Base-by-base conservation (phyloP, 2,888 invertebrate species). In the Leptinotarsa juncta region DNA sequence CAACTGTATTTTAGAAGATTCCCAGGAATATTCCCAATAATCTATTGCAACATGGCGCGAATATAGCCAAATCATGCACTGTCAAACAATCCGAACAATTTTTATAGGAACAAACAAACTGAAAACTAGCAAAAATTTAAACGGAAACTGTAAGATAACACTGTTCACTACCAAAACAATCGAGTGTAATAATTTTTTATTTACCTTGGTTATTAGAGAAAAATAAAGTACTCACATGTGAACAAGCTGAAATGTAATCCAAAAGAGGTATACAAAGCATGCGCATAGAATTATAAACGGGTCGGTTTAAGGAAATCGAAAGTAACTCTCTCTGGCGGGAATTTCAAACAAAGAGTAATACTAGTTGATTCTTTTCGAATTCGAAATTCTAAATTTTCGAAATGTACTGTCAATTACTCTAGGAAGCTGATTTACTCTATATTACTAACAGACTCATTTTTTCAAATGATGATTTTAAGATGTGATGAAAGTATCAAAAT, bases 171-270 rank as follows among this genome's bases (percentile, higher is more conserved):
- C 32, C 42, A 62, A 62, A 62, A 32, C 62, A 26, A 62, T 14
- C 42, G 32, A 16, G n/a, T 32, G 62, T 62, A 62, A 68, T 65
- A 65, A 71, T 70, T 70, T 88, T 88, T 89, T 89, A 90, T 90
- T 90, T 89, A 90, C 90, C 42, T 74, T 72, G 73, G 70, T 78
- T 77, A 76, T 77, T 74, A 73, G 60, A 87, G 85, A 89, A 89
- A 90, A 89, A 90, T 86, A 88, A 88, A 87, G 90, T 93, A 95
- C 94, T 95, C 94, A 95, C 95, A 94, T 95, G 94, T 94, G 94
- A 93, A 93, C 94, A 91, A 92, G 94, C 94, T 94, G 94, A 94
- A 93, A 93, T 93, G 93, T 94, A 92, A 92, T 92, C 93, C 93
- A 93, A 93, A 94, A 94, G 93, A 93, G 92, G 90, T 90, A 90